Evolutionary conservation across 2,113 vertebrate genomes (phyloP), one percentile per base, ranked within the genome.

Genomic region (Sylvia atricapilla): DNA sequence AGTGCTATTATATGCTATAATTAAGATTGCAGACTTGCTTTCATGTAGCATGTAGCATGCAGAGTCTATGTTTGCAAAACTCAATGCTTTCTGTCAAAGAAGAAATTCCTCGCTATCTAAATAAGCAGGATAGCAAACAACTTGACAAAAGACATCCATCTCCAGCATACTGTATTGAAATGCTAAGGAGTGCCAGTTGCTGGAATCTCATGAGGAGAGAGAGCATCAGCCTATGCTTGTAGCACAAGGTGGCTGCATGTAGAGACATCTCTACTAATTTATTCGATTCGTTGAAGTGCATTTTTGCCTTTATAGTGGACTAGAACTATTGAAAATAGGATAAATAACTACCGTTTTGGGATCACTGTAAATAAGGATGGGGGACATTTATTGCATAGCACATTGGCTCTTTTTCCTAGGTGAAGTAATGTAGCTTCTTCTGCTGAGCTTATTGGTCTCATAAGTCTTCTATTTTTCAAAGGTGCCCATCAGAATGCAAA

Each of bases 321-420:
- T 80, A 44, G 21, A 86, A 85, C 46, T 89, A 90, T 35, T 84
- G 80, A 89, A 97, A 97, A 90, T 12, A 77, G 21, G 64, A 89
- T 67, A 89, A 95, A 84, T 73, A 83, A 58, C 49, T 64, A 73
- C 46, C 73, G 47, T 86, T 91, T 90, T 92, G 35, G 44, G 37
- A 53, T 84, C 82, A 82, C 52, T 49, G 64, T 77, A 86, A 96
- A 90, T 93, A 69, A 84, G 37, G 73, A 30, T 11, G 56, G 20
- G 82, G 50, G 47, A 46, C 44, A 52, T 94, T 93, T 86, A 92
- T 77, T 86, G 95, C 94, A 93, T 92, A 89, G 37, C 63, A 94
- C 90, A 80, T 79, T 84, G 63, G 50, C 47, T 95, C 81, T 87
- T 91, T 92, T 64, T 64, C 79, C 44, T 91, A 35, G 73, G 67